Evolutionary conservation across 2,113 vertebrate species (phyloP).

Genomic region (Aspiorhynchus laticeps): DNA sequence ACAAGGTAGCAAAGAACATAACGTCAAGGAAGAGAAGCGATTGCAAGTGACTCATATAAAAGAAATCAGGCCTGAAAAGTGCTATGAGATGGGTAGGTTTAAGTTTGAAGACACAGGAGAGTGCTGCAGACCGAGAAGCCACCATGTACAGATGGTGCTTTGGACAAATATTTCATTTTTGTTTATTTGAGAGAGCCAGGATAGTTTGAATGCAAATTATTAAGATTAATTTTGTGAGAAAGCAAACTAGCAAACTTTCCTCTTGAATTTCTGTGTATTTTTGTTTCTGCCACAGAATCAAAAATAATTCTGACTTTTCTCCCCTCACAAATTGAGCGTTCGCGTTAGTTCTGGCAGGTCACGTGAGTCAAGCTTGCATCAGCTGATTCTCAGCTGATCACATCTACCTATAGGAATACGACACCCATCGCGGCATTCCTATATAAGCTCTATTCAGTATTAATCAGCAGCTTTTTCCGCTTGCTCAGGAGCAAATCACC

Average conservation of each 20-base stretch:
- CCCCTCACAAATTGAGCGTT: too few species aligned
- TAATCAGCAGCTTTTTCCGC: too few species aligned
- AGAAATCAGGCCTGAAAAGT: background rate
- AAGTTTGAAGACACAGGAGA: background rate
- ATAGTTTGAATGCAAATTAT: background rate
- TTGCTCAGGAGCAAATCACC: too few species aligned
- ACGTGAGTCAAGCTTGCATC: too few species aligned
- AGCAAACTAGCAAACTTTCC: background rate
- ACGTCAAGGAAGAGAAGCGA: background rate
- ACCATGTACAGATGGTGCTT: background rate
- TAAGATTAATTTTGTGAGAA: background rate
- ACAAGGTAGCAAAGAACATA: slow-evolving; percentile 29
- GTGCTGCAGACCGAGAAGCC: background rate
- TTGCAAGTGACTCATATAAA: background rate
- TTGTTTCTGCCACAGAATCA: too few species aligned
- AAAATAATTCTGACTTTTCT: too few species aligned
- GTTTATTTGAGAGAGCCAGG: background rate
- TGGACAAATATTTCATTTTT: background rate
- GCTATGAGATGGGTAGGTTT: background rate
- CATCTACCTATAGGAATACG: too few species aligned
- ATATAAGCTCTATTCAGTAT: too few species aligned
- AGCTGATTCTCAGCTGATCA: too few species aligned
- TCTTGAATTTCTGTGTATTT: too few species aligned
- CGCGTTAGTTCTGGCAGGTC: too few species aligned
- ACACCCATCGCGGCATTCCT: too few species aligned